Conservation (phyloP, 2,113 vertebrate genomes). For the Chamaetylas fuelleborni region DNA sequence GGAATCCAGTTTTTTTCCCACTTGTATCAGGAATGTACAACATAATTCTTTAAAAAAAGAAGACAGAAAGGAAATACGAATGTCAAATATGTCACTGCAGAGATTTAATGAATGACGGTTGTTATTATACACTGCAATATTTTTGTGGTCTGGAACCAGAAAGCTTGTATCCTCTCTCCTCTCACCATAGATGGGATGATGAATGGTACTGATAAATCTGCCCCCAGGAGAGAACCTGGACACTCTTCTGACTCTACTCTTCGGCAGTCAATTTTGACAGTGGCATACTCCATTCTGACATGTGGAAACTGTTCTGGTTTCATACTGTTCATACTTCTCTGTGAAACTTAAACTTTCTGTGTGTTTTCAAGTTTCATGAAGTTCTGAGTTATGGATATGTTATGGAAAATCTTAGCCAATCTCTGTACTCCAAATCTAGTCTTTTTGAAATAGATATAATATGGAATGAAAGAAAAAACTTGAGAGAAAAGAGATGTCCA, state of each 20-base stretch:
- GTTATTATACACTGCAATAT: not conserved
- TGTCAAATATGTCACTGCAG: not conserved
- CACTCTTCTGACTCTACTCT: not conserved
- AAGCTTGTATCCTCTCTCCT: not conserved
- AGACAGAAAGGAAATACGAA: not conserved
- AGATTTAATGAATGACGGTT: not conserved
- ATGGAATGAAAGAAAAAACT: not conserved
- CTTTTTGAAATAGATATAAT: not conserved
- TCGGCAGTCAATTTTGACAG: not conserved
- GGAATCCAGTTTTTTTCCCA: not conserved
- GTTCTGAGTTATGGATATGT: not conserved
- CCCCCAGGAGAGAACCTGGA: not conserved
- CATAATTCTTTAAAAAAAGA: fast-evolving
- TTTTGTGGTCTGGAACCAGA: not conserved
- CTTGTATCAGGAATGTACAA: not conserved
- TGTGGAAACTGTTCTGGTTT: not conserved
- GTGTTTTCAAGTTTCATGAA: not conserved
- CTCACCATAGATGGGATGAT: not conserved
- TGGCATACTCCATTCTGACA: not conserved
- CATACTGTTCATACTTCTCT: not conserved
- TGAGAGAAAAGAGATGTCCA: not conserved
- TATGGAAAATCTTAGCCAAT: not conserved
- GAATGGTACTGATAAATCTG: fast-evolving
- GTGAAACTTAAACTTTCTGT: not conserved
- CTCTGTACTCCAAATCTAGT: not conserved